A percentile compares a stretch with the other conserved stretches of the same genome.
These are phyloP conservation scores for Clistopyga incitator DNA, from an alignment of 2,888 invertebrate species.

Conservation along the genomic window DNA sequence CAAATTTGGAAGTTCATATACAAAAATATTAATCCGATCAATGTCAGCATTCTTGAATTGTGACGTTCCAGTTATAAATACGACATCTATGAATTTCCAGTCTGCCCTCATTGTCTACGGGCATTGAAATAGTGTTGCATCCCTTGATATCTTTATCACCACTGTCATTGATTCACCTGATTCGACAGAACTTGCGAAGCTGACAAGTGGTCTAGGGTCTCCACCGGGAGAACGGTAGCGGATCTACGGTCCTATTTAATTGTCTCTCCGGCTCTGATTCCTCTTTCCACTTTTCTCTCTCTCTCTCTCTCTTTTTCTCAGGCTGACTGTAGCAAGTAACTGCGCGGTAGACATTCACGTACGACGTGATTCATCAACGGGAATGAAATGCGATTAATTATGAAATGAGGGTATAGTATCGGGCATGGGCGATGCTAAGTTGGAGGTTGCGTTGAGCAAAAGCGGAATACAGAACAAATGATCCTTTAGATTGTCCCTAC, in stretches of 20 bases:
- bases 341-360: constrained; percentile 18
- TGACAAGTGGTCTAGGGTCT: not conserved
- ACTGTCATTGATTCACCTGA: constrained; percentile 1
- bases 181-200: not conserved
- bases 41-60: not conserved
- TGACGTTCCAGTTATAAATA: not conserved
- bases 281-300: not conserved
- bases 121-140: not conserved
- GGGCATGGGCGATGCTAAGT: constrained; percentile 22
- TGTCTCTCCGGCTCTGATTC: not conserved
- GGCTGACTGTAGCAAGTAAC: constrained; percentile 21
- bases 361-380: constrained; percentile 55
- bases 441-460: constrained; percentile 17
- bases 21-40: not conserved
- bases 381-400: constrained; percentile 54
- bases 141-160: not conserved
- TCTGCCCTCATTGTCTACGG: not conserved
- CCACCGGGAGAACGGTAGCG: not conserved
- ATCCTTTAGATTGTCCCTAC: constrained; percentile 29
- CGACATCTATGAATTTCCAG: not conserved
- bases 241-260: not conserved
- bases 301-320: too few species aligned
- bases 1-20: not conserved
- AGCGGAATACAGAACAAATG: constrained; percentile 31
- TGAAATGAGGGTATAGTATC: constrained; percentile 45